Conservation (phyloP, 2,113 vertebrate species). For the Dipodomys stephensi region DNA sequence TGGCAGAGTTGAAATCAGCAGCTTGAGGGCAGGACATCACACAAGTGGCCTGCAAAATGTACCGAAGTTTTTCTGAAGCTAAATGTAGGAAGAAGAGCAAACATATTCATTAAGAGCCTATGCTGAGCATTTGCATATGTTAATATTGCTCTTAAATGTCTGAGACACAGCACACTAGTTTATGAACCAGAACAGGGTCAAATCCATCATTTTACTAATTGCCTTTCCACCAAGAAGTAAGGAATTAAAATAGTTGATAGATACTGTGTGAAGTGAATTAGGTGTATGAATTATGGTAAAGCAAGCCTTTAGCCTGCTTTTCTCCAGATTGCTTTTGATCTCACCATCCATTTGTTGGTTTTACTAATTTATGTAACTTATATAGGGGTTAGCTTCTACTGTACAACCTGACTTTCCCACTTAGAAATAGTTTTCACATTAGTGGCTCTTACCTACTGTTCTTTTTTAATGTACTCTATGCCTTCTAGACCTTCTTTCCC, state of each 20-base stretch:
- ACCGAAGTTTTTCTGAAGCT: conserved; percentile 38
- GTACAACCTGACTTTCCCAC: background rate
- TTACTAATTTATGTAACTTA: background rate
- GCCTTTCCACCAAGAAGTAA: conserved; percentile 23
- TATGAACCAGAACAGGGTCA: conserved; percentile 12
- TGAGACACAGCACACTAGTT: background rate
- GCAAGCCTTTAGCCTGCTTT: background rate
- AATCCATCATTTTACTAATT: conserved; percentile 3
- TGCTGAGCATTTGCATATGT: conserved; percentile 20
- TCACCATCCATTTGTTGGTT: background rate
- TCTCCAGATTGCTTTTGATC: conserved; percentile 49
- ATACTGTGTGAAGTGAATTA: background rate
- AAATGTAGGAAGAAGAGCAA: background rate
- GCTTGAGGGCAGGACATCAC: background rate
- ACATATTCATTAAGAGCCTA: background rate
- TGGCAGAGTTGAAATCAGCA: conserved; percentile 30
- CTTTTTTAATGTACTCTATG: background rate
- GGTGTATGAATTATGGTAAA: background rate
- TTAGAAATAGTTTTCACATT: conserved; percentile 10
- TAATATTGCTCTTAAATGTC: background rate
- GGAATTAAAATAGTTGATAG: background rate
- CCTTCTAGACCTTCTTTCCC: background rate
- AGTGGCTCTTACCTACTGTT: background rate
- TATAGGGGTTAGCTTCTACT: background rate
- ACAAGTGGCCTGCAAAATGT: background rate